phyloP scores from a whole-genome alignment of 2,888 invertebrate genomes.

The Sympetrum striolatum region DNA sequence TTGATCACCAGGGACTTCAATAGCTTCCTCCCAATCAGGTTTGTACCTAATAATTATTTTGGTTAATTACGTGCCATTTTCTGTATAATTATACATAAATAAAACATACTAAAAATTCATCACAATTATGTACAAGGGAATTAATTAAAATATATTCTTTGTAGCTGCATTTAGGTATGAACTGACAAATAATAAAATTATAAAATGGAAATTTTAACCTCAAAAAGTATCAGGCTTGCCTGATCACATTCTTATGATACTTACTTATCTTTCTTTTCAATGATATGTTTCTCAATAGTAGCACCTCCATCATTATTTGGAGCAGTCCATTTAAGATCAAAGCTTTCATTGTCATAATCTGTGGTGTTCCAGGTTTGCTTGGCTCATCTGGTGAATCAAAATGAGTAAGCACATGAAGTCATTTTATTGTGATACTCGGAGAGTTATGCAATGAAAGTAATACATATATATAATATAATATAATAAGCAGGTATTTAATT shows the following conservation, averaged over 20 bases:
- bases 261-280: conserved; percentile 87
- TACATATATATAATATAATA: conserved; percentile 42
- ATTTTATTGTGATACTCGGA: background rate
- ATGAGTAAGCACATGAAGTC: background rate
- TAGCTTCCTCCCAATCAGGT: conserved; percentile 88
- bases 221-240: too few relatives aligned
- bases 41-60: conserved; percentile 61
- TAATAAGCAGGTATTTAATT: too few relatives aligned
- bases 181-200: too few relatives aligned
- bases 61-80: too few relatives aligned
- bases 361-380: conserved; percentile 89
- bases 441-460: too few relatives aligned
- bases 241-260: conserved; percentile 40
- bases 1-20: conserved; percentile 83
- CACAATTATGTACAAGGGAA: too few relatives aligned
- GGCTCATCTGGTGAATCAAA: conserved; percentile 72
- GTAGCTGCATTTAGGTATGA: too few relatives aligned
- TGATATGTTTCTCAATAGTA: conserved; percentile 90
- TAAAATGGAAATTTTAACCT: too few relatives aligned
- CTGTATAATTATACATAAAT: too few relatives aligned
- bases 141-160: too few relatives aligned
- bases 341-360: conserved; percentile 91
- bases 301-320: conserved; percentile 91
- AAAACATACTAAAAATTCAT: too few relatives aligned
- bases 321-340: conserved; percentile 89